Base-by-base conservation (phyloP, 2,113 vertebrate species). In the Sisor rabdophorus region DNA sequence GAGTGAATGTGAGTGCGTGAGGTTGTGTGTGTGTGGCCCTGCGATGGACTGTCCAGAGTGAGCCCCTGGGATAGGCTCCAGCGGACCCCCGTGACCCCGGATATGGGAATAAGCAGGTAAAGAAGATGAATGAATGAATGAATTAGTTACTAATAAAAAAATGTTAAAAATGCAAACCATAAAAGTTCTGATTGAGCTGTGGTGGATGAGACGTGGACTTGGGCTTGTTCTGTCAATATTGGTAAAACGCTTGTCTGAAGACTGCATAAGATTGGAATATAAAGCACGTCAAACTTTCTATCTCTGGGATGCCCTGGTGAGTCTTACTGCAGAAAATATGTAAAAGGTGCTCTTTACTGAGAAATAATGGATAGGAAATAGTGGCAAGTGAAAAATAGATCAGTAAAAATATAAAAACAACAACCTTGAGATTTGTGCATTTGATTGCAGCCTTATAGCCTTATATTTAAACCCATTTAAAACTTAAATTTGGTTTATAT, bases 351-450 rank as follows among this genome's bases (percentile, higher is more conserved):
- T 56, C 50, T 76, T 53, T 53, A 48, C 63, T 76, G 53, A 76
- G 63, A 68, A 55, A 30, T 58, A 55, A 68, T 12, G 74, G 32
- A 26, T 50, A 76, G 53, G 74, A 76, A 76, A 76, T 68, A 58
- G 22, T 68, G 36, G 64, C n/a, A n/a, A n/a, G n/a, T n/a, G n/a
- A n/a, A n/a, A n/a, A n/a, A n/a, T n/a, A 68, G 53, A 19, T 68
- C 36, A 22, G 61, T 75, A 53, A 53, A 65, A 75, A 47, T 12
- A 55, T 13, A 36, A n/a, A 11, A 76, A 44, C 11, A 54, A 36
- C 44, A 69, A 20, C 16, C 65, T 28, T 12, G 47, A 9, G 24
- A 65, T 56, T 68, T 20, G 17, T 76, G 19, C 22, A 30, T 68
- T 76, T 26, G 32, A 17, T 48, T 28, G 44, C n/a, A 55, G 55